Percentiles rank a stretch among this genome's conserved stretches.
phyloP scores from a whole-genome alignment of 2,888 invertebrate species.

The Encarsia formosa region DNA sequence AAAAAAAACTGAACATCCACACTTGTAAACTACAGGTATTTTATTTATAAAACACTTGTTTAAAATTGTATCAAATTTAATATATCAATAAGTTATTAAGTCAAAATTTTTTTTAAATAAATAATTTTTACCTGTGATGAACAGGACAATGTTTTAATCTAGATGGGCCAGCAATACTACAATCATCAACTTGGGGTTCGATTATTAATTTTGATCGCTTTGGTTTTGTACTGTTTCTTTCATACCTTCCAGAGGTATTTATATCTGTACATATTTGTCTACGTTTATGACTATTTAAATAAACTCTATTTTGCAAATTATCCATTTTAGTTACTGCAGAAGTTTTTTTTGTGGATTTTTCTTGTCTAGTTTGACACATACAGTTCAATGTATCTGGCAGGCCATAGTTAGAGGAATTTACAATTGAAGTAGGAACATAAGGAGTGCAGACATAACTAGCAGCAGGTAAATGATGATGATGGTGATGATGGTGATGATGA shows the following conservation, averaged over 20 bases:
- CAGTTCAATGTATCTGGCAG: constrained; percentile 33
- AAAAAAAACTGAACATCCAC: too few relatives aligned
- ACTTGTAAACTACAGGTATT: too few relatives aligned
- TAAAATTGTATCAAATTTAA: too few relatives aligned
- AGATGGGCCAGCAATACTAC: constrained; percentile 44
- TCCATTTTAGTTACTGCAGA: constrained; percentile 14
- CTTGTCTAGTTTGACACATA: constrained; percentile 36
- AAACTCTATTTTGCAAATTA: constrained; percentile 14
- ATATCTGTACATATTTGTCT: constrained; percentile 30
- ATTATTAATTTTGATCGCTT: constrained; percentile 28
- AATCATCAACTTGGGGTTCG: constrained; percentile 34
- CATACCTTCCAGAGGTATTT: constrained; percentile 13
- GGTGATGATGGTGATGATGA: too few relatives aligned
- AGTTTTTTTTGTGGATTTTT: constrained; percentile 30
- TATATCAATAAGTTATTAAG: too few relatives aligned
- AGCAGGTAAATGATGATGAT: constrained; percentile 31
- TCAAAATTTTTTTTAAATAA: too few relatives aligned
- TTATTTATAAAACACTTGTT: too few relatives aligned
- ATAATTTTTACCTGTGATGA: constrained; percentile 42
- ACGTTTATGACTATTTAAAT: constrained; percentile 33
- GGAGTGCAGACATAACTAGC: constrained; percentile 35
- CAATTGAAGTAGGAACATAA: constrained; percentile 32
- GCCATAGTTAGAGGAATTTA: constrained; percentile 33
- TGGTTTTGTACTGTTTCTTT: constrained; percentile 16
- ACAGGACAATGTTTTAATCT: constrained; percentile 41